Conservation (phyloP, 2,113 vertebrate species). For the Podocnemis expansa region DNA sequence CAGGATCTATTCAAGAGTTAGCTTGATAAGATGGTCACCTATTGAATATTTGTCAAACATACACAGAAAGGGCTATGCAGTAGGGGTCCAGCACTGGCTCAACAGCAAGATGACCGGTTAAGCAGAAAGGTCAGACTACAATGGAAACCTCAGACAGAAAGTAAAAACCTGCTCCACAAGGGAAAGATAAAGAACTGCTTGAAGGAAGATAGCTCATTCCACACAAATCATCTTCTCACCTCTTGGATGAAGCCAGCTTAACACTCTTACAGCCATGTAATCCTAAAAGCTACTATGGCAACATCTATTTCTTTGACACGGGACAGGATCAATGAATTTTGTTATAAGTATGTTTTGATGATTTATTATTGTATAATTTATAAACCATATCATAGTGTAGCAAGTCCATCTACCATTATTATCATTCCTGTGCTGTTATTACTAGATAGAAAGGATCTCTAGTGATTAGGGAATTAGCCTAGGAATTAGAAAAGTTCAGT, state of each 20-base stretch:
- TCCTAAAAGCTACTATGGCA: neutral
- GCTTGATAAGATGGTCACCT: neutral
- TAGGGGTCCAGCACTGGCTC: neutral
- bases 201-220: neutral
- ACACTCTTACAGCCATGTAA: accelerated
- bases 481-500: accelerated
- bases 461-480: neutral
- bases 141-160: neutral
- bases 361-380: neutral
- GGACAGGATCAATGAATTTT: neutral
- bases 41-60: neutral
- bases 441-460: neutral
- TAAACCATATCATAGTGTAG: accelerated
- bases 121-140: neutral
- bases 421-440: neutral
- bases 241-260: neutral
- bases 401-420: neutral
- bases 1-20: neutral
- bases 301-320: accelerated
- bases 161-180: neutral
- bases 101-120: neutral
- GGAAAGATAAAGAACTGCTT: neutral
- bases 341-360: neutral
- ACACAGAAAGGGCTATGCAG: neutral
- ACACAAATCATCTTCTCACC: accelerated